Base-by-base conservation (phyloP, 1,140 invertebrate genomes). In the Meloidogyne exigua region DNA sequence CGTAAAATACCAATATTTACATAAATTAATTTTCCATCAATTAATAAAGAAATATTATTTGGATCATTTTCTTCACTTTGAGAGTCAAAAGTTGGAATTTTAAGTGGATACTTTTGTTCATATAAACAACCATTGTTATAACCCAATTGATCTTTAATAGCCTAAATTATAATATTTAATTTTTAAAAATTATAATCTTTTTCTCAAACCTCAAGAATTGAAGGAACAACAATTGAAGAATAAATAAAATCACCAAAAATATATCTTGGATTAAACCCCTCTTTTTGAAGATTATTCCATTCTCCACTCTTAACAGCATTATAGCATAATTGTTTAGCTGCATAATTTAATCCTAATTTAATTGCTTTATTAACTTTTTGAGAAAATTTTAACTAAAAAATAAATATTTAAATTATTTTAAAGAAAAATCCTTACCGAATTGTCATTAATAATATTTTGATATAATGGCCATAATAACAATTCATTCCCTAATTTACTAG, bases 11-110 rank as follows among this genome's bases (percentile, higher is more conserved):
- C 49, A 57, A 57, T 57, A 57, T 57, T 57, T n/a, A 57, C 9
- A 57, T n/a, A 57, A 57, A 57, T 57, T 57, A 57, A n/a, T n/a
- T 57, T 57, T 57, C 49, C 49, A 57, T 57, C 49, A 57, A 57
- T 57, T 57, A 57, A 57, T n/a, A 57, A 0, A n/a, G 18, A 18
- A 57, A 57, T 5, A 57, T 57, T 57, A 57, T 57, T 57, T 57
- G 49, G 49, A 57, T 57, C 49, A 57, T n/a, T 57, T 57, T 18
- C 49, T n/a, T 57, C 49, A n/a, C 18, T 21, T 57, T 18, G 49
- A 21, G 49, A n/a, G 18, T 57, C 49, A 57, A 57, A 57, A 57
- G 49, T 57, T 0, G 49, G 49, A n/a, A 57, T n/a, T 4, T 57
- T 57, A 4, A 4, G 49, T n/a, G 49, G 49, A 57, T 57, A 57